Base-by-base conservation (phyloP, 1,140 invertebrate species). In the Drosophila trapezifrons region DNA sequence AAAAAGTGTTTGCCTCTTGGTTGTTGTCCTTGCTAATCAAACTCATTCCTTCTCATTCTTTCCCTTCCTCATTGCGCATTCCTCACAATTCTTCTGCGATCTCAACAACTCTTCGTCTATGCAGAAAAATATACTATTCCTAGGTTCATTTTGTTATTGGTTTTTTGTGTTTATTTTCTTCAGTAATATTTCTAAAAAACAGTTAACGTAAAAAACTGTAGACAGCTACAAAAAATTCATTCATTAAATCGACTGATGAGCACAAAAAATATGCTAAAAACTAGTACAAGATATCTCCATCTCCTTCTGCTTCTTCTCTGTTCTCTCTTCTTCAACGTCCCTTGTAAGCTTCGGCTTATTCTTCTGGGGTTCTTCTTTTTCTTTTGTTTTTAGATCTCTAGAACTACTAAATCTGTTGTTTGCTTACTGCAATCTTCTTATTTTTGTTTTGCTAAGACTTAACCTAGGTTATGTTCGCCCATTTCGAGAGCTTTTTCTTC, bases 221-320 rank as follows among this genome's bases (percentile, higher is more conserved):
- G 85, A 89, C 85, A 89, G 74, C 85, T 89, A 84, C 84, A 84
- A 84, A 89, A 87, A 75, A 84, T 73, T 89, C 66, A 84, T 76
- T 89, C 66, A 74, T 80, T 90, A 80, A 89, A 80, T 78, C 80
- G 84, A 84, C 84, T 90, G 84, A 89, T 87, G 84, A 89, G 84
- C 84, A 89, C 85, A 89, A 89, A 78, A 87, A 89, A 90, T 78
- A 89, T 89, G 84, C 84, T 80, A 89, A 89, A 90, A 89, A 80
- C 77, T 89, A 89, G 62, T 89, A 84, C 70, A 89, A 80, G 73
- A 80, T 75, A 84, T 75, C n/a, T 8, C 27, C 32, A 38, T 35
- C 20, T 45, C 60, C 47, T 51, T 43, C 18, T 49, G 35, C 54
- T n/a, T 79, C 35, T 45, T 29, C 10, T 56, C 29, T 9, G 7